Evolutionary conservation across 2,113 vertebrate genomes (phyloP).

Genomic region (Puffinus mauretanicus): DNA sequence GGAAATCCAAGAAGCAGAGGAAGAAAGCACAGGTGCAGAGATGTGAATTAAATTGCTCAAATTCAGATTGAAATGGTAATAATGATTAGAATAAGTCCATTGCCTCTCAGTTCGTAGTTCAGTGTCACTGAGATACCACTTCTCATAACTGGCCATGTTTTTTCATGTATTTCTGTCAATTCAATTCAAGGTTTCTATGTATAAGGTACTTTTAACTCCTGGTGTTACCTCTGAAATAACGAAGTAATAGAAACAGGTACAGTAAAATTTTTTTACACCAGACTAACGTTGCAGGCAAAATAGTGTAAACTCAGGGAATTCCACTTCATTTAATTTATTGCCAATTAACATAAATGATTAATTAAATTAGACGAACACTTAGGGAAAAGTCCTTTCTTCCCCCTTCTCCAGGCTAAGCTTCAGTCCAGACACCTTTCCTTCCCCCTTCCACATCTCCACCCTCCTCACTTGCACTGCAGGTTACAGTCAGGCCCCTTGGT

Average conservation of each 20-base stretch:
- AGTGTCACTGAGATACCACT: background rate
- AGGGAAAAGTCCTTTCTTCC: background rate
- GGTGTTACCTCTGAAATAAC: background rate
- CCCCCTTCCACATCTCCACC: rapidly evolving
- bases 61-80: background rate
- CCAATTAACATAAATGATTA: rapidly evolving
- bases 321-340: background rate
- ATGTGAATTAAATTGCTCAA: background rate
- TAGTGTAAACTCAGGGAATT: background rate
- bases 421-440: background rate
- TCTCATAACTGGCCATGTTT: background rate
- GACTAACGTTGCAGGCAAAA: background rate
- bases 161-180: background rate
- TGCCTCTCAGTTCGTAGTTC: background rate
- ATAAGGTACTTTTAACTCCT: background rate
- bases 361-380: background rate
- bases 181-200: background rate
- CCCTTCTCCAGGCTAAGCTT: background rate
- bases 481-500: background rate
- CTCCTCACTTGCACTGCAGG: rapidly evolving
- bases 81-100: background rate
- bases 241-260: background rate
- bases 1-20: background rate
- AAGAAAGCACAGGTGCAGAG: background rate
- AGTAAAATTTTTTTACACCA: background rate